Evolutionary conservation across 2,888 invertebrate genomes (phyloP), one percentile per base, ranked within the genome.

Genomic region (Arrhopalites spinosus): DNA sequence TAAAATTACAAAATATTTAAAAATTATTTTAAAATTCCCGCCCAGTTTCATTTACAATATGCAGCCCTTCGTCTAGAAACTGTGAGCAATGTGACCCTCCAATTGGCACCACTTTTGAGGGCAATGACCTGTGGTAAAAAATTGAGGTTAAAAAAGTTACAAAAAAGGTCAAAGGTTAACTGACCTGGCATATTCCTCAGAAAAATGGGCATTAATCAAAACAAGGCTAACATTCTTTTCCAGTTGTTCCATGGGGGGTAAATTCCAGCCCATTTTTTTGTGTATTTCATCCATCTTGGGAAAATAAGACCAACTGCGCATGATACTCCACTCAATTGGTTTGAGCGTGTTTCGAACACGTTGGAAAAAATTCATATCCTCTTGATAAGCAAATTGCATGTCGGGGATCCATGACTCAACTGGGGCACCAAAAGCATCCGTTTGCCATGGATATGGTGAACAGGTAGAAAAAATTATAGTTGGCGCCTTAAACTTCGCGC

Each of bases 321-420:
- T 8, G 1, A 68, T 15, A 29, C 43, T 47, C 78, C 79, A 82
- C 1, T 67, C 45, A 11, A 81, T 20, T 0, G 80, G 79, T 23
- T 47, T 56, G 0, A 81, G 7, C 0, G 77, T 79, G 45, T 78
- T 81, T 11, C 53, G 20, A 17, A 82, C n/a, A 30, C 50, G 64
- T 23, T 75, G 30, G 5, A n/a, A 61, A 29, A 80, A 74, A 2
- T 17, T 74, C 79, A 79, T 78, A 0, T 73, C 68, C 36, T 36
- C 36, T 36, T 3, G 36, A 20, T 67, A 75, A 23, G 73, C 59
- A 2, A 45, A 43, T 25, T 79, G 59, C 50, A 79, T 47, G 66
- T 81, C 80, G 0, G 81, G 78, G 43, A 81, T 47, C 77, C 76
- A 79, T 1, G 79, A 76, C n/a, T 71, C 76, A 59, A 80, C 80